These are phyloP conservation scores for Copidosoma aretas DNA, from an alignment of 2,888 invertebrate genomes.

Conservation along the genomic window DNA sequence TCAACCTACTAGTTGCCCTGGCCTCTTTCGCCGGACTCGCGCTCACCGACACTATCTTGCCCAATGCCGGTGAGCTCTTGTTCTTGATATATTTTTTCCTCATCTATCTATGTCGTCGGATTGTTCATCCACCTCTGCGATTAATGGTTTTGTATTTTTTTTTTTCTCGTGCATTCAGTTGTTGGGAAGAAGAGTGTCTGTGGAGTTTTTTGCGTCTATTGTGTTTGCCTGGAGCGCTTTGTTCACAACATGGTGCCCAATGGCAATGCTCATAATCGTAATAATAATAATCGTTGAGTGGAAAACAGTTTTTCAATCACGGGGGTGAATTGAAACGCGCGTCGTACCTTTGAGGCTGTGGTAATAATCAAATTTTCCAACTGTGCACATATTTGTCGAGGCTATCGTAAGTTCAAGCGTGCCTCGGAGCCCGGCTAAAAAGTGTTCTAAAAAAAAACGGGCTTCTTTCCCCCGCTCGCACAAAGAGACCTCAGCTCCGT, in stretches of 20 bases:
- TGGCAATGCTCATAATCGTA: too few species aligned
- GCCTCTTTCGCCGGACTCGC: conserved; percentile 39
- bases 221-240: background rate
- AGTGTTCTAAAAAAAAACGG: too few species aligned
- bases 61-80: conserved; percentile 49
- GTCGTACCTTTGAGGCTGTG: too few species aligned
- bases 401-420: too few species aligned
- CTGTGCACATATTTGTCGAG: too few species aligned
- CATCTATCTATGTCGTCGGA: background rate
- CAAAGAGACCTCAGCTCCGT: background rate
- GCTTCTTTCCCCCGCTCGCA: background rate
- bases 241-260: too few species aligned
- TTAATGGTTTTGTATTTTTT: background rate
- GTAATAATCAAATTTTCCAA: too few species aligned
- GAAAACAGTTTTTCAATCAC: too few species aligned
- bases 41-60: conserved; percentile 45
- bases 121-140: background rate
- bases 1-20: conserved; percentile 29
- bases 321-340: too few species aligned
- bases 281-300: too few species aligned
- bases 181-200: background rate
- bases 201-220: background rate
- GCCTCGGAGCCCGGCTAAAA: too few species aligned
- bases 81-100: background rate
- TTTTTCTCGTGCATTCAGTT: background rate